Base-by-base conservation (phyloP, 35 echinoderm and acorn worm species). In the Acanthaster planci region DNA sequence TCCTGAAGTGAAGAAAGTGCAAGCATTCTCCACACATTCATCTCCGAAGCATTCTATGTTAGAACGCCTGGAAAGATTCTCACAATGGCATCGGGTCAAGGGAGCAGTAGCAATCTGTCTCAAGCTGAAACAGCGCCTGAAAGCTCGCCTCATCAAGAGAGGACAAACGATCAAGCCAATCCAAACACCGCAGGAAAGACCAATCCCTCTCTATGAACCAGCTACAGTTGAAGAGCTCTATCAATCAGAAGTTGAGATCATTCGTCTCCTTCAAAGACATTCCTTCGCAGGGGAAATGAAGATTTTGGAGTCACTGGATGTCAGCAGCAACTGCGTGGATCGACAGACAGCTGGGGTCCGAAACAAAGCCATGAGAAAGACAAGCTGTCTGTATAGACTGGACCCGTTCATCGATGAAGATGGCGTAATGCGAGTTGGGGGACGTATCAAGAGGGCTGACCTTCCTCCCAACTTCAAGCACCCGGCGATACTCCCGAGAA, bases 391-490 rank as follows among this genome's bases (percentile, higher is more conserved):
- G 10, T 90, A 53, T 77, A 89, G 92, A 84, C 67, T 97, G 22
- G 87, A 90, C 54, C 94, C 90, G 35, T 93, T 60, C 51, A 42
- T 97, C 15, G 93, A 95, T 78, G 59, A 81, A 78, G 68, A 84
- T 18, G 87, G 90, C 12, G 26, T 93, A 27, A 77, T 97, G 17
- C 68, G 94, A 82, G 83, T 97, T 50, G 94, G 90, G 22, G 94
- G 94, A 60, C 58, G 89, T 2, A 39, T 96, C 17, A 15, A 39
- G 22, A 78, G 81, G 60, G 52, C 90, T 44, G 67, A 64, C 21
- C 34, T 86, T 22, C 30, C 82, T 32, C 31, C 47, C 2, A 22
- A 79, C 31, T 87, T 68, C 47, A 92, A 87, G 51, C 89, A 96
- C 53, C 89, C 85, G 7, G 81, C 80, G 0, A 76, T 92, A 12